Base-by-base conservation (phyloP, 2,888 invertebrate species). In the Philhelius pedissequus region DNA sequence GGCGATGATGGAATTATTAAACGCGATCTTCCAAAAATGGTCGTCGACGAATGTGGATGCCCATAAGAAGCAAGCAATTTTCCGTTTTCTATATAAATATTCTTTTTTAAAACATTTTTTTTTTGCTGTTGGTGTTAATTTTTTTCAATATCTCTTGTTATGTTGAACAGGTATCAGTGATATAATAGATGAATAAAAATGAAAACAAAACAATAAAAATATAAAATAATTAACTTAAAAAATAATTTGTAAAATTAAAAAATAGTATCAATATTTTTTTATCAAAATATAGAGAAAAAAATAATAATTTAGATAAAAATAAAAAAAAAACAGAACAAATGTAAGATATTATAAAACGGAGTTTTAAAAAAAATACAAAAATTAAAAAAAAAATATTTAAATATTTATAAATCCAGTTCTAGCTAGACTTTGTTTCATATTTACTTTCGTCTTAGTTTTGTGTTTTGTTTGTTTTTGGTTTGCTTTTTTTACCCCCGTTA, bases 1-100 rank as follows among this genome's bases (percentile, higher is more conserved):
- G 97, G 97, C 88, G 96, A 91, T 74, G 91, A 97, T 92, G 94
- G 95, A 87, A 97, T 98, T 92, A 96, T 98, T 92, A 97, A 98
- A 92, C 94, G 97, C 89, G 97, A 97, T 93, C 93, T 98, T 91
- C 97, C 97, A 87, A 97, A 97, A 93, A 98, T 98, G 97, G 96
- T 97, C 88, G 97, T 98, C 86, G 97, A 98, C 92, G 97, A 97
- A 93, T 98, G 98, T 93, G 97, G 97, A 88, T 98, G 98, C 92
- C 97, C 97, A 88, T 97, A 94, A 74, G 9, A 48, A n/a, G n/a
- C 18, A 48, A n/a, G n/a, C 18, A 1, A 30, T 35, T 20, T 38
- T 22, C 22, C 45, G 3, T 45, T 35, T 32, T 54, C 18, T 27
- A 27, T 5, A 2, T n/a, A n/a, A n/a, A n/a, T n/a, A 13, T 40